These are phyloP conservation scores for Pterocles burchelli DNA, from an alignment of 2,113 vertebrate species.

Conservation along the genomic window DNA sequence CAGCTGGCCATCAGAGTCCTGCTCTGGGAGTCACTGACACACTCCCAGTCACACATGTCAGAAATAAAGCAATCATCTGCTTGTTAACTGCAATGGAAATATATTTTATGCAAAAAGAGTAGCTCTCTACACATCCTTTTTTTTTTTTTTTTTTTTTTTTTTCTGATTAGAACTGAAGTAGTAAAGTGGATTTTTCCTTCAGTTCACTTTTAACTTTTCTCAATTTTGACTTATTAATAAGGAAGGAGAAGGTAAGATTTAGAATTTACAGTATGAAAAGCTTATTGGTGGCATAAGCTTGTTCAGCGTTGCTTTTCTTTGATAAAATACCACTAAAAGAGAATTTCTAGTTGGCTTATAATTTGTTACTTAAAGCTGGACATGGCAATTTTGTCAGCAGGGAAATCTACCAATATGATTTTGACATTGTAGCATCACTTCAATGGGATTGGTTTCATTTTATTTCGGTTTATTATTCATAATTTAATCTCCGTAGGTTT, in stretches of 20 bases:
- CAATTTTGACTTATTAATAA: background rate
- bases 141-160: background rate
- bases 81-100: background rate
- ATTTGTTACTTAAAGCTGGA: background rate
- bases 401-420: background rate
- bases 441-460: conserved; percentile 4
- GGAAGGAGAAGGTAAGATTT: background rate
- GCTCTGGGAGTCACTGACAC: background rate
- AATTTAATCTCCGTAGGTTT: background rate
- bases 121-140: background rate
- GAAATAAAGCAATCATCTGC: background rate
- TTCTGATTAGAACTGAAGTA: background rate
- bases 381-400: background rate
- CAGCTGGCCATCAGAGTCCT: background rate
- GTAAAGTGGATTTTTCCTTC: background rate
- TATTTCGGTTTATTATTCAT: conserved; percentile 27
- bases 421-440: background rate
- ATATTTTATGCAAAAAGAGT: background rate
- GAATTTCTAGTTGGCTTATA: background rate
- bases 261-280: background rate
- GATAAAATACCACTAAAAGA: background rate
- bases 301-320: background rate
- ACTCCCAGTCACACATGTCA: background rate
- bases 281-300: background rate
- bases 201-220: background rate